Percentiles rank a stretch among this genome's conserved stretches.
Conservation (phyloP, 2,113 vertebrate genomes). For the Dascyllus trimaculatus region DNA sequence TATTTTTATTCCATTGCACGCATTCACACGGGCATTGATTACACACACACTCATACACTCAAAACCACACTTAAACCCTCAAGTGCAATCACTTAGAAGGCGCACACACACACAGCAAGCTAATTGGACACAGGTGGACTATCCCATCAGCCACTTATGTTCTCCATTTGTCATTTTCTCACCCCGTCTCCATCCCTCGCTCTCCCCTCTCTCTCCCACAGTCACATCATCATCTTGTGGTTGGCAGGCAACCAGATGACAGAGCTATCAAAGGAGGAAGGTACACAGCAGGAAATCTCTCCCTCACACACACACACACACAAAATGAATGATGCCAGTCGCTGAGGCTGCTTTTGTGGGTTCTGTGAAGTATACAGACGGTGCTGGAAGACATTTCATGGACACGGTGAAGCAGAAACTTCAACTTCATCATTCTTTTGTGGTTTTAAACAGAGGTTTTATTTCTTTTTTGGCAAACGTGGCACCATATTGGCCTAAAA, state of each 20-base stretch:
- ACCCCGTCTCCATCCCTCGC: not conserved
- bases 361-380: not conserved
- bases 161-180: slow-evolving; percentile 19
- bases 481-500: too few species aligned
- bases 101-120: not conserved
- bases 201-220: slow-evolving; percentile 7
- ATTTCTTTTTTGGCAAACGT: too few species aligned
- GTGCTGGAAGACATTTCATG: not conserved
- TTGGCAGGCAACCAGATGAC: slow-evolving; percentile 56
- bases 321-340: not conserved
- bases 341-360: not conserved
- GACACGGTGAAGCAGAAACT: not conserved
- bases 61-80: slow-evolving; percentile 27
- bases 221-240: slow-evolving; percentile 24
- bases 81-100: slow-evolving; percentile 15
- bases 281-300: slow-evolving; percentile 37
- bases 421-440: too few species aligned
- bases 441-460: too few species aligned
- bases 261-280: slow-evolving; percentile 20
- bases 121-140: slow-evolving; percentile 55
- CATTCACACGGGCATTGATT: slow-evolving; percentile 17
- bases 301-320: slow-evolving; percentile 6
- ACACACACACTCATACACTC: too few species aligned
- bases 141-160: slow-evolving; percentile 15
- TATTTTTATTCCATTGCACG: not conserved